Conservation (phyloP, 2,888 invertebrate genomes). For the Slavum lentiscoides region DNA sequence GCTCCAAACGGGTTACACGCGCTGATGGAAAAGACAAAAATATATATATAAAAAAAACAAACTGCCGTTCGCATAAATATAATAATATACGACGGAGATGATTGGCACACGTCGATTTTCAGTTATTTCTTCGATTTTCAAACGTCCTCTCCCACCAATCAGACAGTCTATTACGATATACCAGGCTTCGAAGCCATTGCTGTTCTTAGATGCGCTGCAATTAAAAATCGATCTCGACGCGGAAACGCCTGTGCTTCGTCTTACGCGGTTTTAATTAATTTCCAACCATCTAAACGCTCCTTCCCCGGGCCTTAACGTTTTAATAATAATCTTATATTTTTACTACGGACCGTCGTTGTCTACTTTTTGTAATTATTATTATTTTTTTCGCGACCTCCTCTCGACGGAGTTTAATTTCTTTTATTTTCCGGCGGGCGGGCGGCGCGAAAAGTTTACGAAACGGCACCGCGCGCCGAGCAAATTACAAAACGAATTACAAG, state of each 20-base stretch:
- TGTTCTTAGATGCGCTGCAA: slow-evolving; percentile 9
- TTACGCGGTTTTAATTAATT: slow-evolving; percentile 44
- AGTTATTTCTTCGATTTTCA: too few relatives aligned
- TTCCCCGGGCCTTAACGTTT: slow-evolving; percentile 30
- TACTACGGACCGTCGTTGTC: slow-evolving; percentile 4
- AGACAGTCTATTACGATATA: too few relatives aligned
- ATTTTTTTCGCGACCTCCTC: neutral
- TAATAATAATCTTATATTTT: slow-evolving; percentile 44
- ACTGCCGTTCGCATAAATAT: too few relatives aligned
- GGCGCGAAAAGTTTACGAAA: slow-evolving; percentile 20
- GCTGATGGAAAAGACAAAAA: too few relatives aligned
- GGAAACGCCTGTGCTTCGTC: neutral
- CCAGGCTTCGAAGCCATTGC: neutral
- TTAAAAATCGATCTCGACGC: slow-evolving; percentile 24
- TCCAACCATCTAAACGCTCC: neutral
- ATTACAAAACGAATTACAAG: slow-evolving; percentile 31
- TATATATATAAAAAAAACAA: too few relatives aligned
- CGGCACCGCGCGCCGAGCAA: neutral
- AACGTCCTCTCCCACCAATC: too few relatives aligned
- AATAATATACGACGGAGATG: too few relatives aligned
- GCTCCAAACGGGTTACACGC: too few relatives aligned
- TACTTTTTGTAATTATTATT: neutral
- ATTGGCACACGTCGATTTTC: too few relatives aligned
- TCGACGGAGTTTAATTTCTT: slow-evolving; percentile 29
- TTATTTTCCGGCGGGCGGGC: slow-evolving; percentile 3